phyloP scores from a whole-genome alignment of 2,113 vertebrate genomes.

The Hippocampus barbouri region DNA sequence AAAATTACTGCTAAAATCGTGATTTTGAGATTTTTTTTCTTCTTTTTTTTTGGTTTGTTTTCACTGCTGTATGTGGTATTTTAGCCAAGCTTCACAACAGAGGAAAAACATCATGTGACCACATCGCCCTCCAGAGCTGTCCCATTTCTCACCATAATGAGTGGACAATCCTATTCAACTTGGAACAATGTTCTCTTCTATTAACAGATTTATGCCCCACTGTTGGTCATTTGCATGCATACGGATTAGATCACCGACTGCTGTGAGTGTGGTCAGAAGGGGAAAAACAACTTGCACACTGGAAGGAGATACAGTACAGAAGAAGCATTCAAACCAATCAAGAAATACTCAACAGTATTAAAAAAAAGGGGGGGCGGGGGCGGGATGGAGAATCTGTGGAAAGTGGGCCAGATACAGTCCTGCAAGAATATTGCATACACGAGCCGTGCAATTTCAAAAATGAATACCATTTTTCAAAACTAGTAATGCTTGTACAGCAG shows the following conservation, averaged over 20 bases:
- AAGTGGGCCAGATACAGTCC: too few species aligned
- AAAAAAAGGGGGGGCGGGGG: fast-evolving
- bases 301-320: not conserved
- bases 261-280: slow-evolving; percentile 13
- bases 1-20: not conserved
- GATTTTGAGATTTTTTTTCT: not conserved
- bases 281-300: not conserved
- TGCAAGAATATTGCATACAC: too few species aligned
- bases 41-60: slow-evolving; percentile 3
- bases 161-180: slow-evolving; percentile 42
- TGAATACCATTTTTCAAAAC: too few species aligned
- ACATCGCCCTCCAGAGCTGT: slow-evolving; percentile 29
- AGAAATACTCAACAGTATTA: not conserved
- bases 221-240: slow-evolving; percentile 17
- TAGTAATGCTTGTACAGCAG: too few species aligned
- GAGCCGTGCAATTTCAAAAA: too few species aligned
- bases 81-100: slow-evolving; percentile 20
- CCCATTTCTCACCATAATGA: slow-evolving; percentile 49
- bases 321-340: not conserved
- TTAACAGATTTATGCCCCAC: slow-evolving; percentile 60
- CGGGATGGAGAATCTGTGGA: not conserved
- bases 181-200: slow-evolving; percentile 32
- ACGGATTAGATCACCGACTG: slow-evolving; percentile 11
- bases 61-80: not conserved
- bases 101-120: slow-evolving; percentile 54